Base-by-base conservation (phyloP, 2,113 vertebrate species). In the Sclerurus mexicanus region DNA sequence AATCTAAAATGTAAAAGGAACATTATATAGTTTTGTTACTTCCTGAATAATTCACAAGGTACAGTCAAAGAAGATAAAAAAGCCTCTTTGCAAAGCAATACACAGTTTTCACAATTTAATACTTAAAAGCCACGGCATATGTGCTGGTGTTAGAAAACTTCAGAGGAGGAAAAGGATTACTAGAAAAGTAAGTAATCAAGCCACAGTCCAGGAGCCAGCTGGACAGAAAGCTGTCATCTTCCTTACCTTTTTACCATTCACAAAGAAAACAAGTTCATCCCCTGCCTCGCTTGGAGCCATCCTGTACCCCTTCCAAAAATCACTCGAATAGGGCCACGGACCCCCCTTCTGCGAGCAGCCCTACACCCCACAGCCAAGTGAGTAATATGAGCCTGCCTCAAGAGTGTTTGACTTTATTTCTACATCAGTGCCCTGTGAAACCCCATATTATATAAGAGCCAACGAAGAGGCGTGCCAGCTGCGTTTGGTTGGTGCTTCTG, bases 231-330 rank as follows among this genome's bases (percentile, higher is more conserved):
- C 30, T 62, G 44, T 24, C 67, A 35, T 56, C 52, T 76, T 79
- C 66, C 97, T 97, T 98, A 99, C 99, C 99, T 99, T 99, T 97
- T 97, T 99, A 42, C 99, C 99, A 89, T 99, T 99, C 58, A 99
- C 98, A 95, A 99, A 99, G 98, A 99, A 99, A 96, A 99, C 80
- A 62, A 99, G 96, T 33, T 99, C 97, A 56, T 99, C 98, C 2
- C 87, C 52, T 71, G 95, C 85, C 92, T 93, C 23, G 0, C 71
- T 90, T 15, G 89, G 84, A 93, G 82, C 73, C 94, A 97, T 97
- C 52, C 85, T 87, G 72, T 42, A 35, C 66, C 52, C 87, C 69
- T 93, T 46, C 55, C 53, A 68, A 44, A 72, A 50, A 71, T 80
- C 62, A 60, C 78, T 63, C 60, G 16, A 69, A 12, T 0, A 52